Percentiles rank a stretch among this genome's conserved stretches.
Conservation (phyloP, 2,797 vertebrate genomes). For the Ambastaia sidthimunki region DNA sequence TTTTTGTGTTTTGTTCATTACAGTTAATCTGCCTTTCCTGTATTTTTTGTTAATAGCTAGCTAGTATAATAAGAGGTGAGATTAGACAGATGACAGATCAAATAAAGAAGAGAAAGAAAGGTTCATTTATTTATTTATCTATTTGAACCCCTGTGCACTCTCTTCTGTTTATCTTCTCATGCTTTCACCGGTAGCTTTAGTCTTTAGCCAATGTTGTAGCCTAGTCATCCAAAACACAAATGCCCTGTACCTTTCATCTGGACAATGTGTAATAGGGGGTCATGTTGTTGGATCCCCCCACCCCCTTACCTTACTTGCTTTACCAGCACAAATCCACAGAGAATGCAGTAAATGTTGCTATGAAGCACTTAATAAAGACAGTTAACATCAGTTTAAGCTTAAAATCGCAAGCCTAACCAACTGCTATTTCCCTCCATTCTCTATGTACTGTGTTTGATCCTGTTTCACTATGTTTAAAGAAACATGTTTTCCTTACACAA, state of each 20-base stretch:
- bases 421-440: background rate
- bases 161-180: slow-evolving; percentile 41
- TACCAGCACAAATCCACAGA: slow-evolving; percentile 15
- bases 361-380: background rate
- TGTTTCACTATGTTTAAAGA: background rate
- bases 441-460: background rate
- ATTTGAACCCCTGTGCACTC: slow-evolving; percentile 17
- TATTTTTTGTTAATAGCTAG: background rate
- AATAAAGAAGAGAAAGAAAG: slow-evolving; percentile 12
- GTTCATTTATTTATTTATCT: slow-evolving; percentile 37
- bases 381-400: background rate
- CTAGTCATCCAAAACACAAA: slow-evolving; percentile 34
- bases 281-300: slow-evolving; percentile 4
- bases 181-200: slow-evolving; percentile 43
- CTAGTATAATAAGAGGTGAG: slow-evolving; percentile 12
- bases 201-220: slow-evolving; percentile 47
- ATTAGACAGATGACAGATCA: slow-evolving; percentile 41
- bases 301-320: slow-evolving; percentile 29
- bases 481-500: slow-evolving; percentile 1
- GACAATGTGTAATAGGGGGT: background rate
- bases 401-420: slow-evolving; percentile 22
- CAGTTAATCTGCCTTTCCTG: background rate
- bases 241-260: slow-evolving; percentile 39
- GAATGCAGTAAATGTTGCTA: background rate
- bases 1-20: background rate